Evolutionary conservation across 2,113 vertebrate genomes (phyloP), one percentile per base, ranked within the genome.

Genomic region (Petrocephalus microphthalmus): DNA sequence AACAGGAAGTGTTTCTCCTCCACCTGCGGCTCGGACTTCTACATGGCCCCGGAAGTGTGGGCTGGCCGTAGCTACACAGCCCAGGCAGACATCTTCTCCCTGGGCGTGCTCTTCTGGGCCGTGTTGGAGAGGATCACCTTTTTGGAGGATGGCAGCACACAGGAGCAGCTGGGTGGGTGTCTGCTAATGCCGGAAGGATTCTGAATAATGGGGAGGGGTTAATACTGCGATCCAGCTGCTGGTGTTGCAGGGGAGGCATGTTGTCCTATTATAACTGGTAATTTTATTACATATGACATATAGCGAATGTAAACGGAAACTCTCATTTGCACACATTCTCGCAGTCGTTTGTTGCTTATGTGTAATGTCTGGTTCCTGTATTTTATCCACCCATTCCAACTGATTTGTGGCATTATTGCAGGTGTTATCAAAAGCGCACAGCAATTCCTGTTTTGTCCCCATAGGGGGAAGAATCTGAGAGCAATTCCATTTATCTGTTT

Each of bases 41-140:
- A 98, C 94, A 99, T 99, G 98, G 98, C 98, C 0, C 98, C 98
- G 0, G 98, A 99, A 93, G 97, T 99, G 90, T 99, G 98, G 98
- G 98, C 97, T 3, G 98, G 98, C 17, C 96, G 96, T 60, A 96
- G 94, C 94, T 99, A 99, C 95, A 97, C 97, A 0, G 97, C 97
- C 89, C 98, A 99, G 94, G 98, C 98, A 0, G 98, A 99, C 96
- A 99, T 99, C 93, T 99, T 99, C 13, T 98, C 98, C 86, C 94
- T 99, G 2, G 98, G 98, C 7, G 98, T 99, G 92, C 96, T 99
- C 92, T 98, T 99, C 91, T 99, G 98, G 98, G 98, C 98, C 47
- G 97, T 99, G 94, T 96, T 99, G 37, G 98, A 99, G 91, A 97
- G 98, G 90, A 97, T 99, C 92, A 99, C 98, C 8, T 98, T 99